Conservation (phyloP, 2,113 vertebrate genomes). For the Muscicapa adusta region DNA sequence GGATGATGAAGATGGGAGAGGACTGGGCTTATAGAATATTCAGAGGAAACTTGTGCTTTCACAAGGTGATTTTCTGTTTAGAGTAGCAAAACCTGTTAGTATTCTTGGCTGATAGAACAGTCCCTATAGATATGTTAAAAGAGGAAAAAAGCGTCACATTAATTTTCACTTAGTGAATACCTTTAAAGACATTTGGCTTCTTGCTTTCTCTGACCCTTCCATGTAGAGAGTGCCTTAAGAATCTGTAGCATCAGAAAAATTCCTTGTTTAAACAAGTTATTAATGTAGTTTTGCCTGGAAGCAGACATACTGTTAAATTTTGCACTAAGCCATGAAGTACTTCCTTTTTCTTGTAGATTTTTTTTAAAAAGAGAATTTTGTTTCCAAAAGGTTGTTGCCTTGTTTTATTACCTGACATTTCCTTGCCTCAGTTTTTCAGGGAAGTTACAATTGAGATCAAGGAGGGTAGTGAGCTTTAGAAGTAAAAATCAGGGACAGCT, state of each 20-base stretch:
- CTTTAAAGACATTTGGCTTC: background rate
- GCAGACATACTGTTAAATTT: background rate
- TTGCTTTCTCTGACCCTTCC: background rate
- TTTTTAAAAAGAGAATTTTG: background rate
- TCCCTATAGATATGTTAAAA: background rate
- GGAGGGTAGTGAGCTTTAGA: background rate
- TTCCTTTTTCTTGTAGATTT: background rate
- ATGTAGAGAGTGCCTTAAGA: background rate
- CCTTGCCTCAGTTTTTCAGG: background rate
- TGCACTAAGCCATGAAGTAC: background rate
- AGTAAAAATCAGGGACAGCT: constrained; percentile 6
- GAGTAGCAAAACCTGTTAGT: background rate
- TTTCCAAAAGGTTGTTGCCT: background rate
- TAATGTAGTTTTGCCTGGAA: background rate
- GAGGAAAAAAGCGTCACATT: background rate
- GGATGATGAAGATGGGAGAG: background rate
- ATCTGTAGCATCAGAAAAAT: background rate
- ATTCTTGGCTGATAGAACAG: background rate
- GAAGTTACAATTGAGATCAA: background rate
- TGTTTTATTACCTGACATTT: background rate
- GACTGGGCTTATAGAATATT: background rate
- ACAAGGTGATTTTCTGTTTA: background rate
- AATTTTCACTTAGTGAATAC: background rate
- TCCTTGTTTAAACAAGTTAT: background rate
- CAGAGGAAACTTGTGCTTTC: background rate